A percentile compares a stretch with the other conserved stretches of the same genome.
phyloP scores from a whole-genome alignment of 1,140 invertebrate species.

The Eupristina koningsbergeri region DNA sequence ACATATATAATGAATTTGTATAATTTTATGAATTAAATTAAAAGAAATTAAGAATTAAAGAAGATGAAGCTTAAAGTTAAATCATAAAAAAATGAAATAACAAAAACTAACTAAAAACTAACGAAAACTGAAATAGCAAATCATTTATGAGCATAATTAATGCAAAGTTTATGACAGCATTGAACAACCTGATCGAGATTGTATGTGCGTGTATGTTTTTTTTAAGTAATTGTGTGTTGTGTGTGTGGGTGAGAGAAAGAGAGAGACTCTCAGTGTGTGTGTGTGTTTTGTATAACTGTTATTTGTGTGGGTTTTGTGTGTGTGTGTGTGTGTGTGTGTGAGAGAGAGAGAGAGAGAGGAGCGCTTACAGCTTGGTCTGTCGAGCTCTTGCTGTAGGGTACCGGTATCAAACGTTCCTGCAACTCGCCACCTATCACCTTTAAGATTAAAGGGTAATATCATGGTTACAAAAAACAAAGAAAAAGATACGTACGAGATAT shows the following conservation, averaged over 20 bases:
- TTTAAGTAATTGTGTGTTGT: background rate
- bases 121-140: constrained; percentile 21
- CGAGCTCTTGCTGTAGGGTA: constrained; percentile 99
- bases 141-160: constrained; percentile 43
- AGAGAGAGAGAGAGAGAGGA: constrained; percentile 70
- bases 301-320: background rate
- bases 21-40: no score
- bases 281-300: no score
- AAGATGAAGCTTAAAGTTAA: background rate
- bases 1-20: no score
- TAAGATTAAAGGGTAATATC: constrained; percentile 85
- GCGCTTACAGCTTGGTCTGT: constrained; percentile 99
- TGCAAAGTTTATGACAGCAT: constrained; percentile 42
- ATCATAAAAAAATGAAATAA: background rate
- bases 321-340: background rate
- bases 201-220: background rate
- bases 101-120: constrained; percentile 15
- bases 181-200: constrained; percentile 47
- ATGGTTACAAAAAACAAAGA: constrained; percentile 70
- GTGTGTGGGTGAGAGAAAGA: constrained; percentile 56
- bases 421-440: constrained; percentile 99
- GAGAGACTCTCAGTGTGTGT: constrained; percentile 60
- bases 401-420: constrained; percentile 98
- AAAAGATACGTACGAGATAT: constrained; percentile 42
- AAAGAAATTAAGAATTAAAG: no score